Base-by-base conservation (phyloP, 2,797 vertebrate genomes). In the Coluber constrictor region DNA sequence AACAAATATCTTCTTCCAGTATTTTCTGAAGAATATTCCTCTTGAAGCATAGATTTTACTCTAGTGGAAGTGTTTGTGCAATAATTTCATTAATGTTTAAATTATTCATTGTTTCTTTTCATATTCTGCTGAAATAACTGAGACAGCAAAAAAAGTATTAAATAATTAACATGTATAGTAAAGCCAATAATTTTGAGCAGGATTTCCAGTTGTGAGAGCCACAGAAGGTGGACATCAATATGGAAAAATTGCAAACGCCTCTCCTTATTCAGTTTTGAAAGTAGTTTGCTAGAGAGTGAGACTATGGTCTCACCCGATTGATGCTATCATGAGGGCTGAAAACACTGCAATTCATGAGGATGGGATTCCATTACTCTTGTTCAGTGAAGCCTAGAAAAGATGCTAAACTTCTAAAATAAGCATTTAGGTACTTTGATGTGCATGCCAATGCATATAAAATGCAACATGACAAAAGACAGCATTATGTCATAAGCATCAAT, bases 21-120 rank as follows among this genome's bases (percentile, higher is more conserved):
- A 56, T 90, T 93, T 97, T 89, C 94, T 94, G 12, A 94, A 95
- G 70, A 90, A 5, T 91, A 59, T 93, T 93, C 92, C 56, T 95
- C 10, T 63, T 95, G 93, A 70, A 63, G 89, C 60, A 88, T 18
- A 93, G 90, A 94, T 86, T 11, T 90, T 94, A 43, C 87, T 95
- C 32, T 93, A 32, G 25, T 61, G 70, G 93, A 96, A 93, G 37
- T 2, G n/a, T 86, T 94, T 89, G 86, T 70, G 1, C 91, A 93
- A 61, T 59, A 63, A 47, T 94, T 54, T 92, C 90, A 93, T 89
- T 95, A 93, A 90, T 43, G 25, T 88, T 95, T 66, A 90, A 88
- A 89, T 95, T 95, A 94, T 32, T 90, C 32, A 91, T 79, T 70
- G 54, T 92, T 60, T 87, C 57, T 91, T 66, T 51, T 61, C 89